A percentile compares a stretch with the other conserved stretches of the same genome.
phyloP scores from a whole-genome alignment of 2,888 invertebrate genomes.

The Cylindroiulus punctatus region DNA sequence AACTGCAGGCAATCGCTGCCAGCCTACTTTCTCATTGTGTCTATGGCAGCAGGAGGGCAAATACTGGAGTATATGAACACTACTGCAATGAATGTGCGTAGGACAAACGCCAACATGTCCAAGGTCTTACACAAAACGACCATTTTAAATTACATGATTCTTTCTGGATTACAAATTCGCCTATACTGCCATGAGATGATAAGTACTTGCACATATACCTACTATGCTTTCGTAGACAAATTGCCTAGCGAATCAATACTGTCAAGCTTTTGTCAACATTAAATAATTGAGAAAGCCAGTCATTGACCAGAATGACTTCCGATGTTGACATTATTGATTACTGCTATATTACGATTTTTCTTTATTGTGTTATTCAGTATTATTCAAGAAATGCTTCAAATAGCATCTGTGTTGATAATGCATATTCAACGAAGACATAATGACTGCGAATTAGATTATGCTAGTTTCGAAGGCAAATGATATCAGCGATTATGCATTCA shows the following conservation, averaged over 20 bases:
- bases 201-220: background rate
- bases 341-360: background rate
- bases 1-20: no score
- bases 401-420: background rate
- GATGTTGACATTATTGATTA: background rate
- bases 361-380: background rate
- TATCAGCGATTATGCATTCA: no score
- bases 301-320: background rate
- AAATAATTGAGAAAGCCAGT: background rate
- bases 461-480: no score
- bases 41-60: no score
- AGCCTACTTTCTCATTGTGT: no score
- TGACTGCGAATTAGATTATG: no score
- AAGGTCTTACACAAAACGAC: no score
- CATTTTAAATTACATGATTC: no score
- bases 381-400: no score
- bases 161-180: background rate
- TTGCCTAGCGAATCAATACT: background rate
- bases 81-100: no score
- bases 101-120: no score
- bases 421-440: background rate
- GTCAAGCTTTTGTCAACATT: conserved; percentile 20
- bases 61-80: no score
- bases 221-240: background rate
- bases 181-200: background rate